A percentile compares a stretch with the other conserved stretches of the same genome.
phyloP scores from a whole-genome alignment of 2,797 vertebrate genomes.

The Sebastiscus tertius region DNA sequence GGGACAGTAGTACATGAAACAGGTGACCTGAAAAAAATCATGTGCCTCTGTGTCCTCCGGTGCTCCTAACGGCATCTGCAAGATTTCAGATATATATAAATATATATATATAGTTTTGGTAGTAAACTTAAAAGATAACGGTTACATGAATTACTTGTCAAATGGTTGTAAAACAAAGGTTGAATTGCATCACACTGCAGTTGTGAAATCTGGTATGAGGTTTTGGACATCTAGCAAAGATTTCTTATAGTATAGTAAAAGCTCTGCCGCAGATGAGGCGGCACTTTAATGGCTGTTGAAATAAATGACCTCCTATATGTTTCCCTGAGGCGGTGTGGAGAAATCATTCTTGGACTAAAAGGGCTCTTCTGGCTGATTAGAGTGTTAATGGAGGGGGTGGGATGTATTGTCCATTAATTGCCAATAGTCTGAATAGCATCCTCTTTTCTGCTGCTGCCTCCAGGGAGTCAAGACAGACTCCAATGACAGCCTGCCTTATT shows the following conservation, averaged over 20 bases:
- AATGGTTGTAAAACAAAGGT: background rate
- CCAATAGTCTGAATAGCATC: conserved; percentile 54
- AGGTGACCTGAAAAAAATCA: too few species aligned
- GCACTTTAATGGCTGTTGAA: conserved; percentile 31
- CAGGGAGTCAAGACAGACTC: conserved; percentile 38
- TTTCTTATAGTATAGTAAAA: conserved; percentile 10
- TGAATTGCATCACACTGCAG: background rate
- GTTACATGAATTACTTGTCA: background rate
- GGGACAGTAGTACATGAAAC: too few species aligned
- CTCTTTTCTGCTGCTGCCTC: conserved; percentile 41
- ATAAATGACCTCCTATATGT: conserved; percentile 32
- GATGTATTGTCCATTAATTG: conserved; percentile 70
- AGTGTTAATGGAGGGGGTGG: conserved; percentile 60
- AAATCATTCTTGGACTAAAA: conserved; percentile 48
- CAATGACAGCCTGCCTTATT: conserved; percentile 29
- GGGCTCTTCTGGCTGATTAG: conserved; percentile 62
- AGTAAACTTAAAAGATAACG: background rate
- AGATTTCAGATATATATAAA: too few species aligned
- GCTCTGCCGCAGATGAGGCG: background rate
- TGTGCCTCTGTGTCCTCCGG: too few species aligned
- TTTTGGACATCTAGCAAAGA: background rate
- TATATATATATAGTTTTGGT: background rate
- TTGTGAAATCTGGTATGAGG: background rate
- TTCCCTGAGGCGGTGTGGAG: conserved; percentile 27
- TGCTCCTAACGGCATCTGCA: too few species aligned